A percentile compares a stretch with the other conserved stretches of the same genome.
These are phyloP conservation scores for Thaleichthys pacificus DNA, from an alignment of 2,797 vertebrate species.

Conservation along the genomic window DNA sequence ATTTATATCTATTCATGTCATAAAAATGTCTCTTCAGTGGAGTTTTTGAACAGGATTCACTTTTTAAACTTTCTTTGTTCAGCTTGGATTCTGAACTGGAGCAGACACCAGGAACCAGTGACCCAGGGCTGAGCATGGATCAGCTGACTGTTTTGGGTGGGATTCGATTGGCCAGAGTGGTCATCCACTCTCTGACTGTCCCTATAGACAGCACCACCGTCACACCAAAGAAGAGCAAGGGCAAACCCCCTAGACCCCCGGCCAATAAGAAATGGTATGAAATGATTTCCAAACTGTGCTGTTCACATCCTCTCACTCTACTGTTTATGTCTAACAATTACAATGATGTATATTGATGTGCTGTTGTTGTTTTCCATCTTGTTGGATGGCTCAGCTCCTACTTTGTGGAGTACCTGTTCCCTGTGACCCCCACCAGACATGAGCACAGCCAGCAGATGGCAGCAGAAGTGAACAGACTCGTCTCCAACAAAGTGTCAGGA, in stretches of 20 bases:
- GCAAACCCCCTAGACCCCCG: slow-evolving; percentile 77
- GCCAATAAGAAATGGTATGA: slow-evolving; percentile 78
- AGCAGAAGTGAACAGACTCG: slow-evolving; percentile 77
- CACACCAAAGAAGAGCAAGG: slow-evolving; percentile 66
- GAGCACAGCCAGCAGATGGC: slow-evolving; percentile 53
- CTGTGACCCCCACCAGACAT: slow-evolving; percentile 69
- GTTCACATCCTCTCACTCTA: background rate
- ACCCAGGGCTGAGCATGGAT: slow-evolving; percentile 67
- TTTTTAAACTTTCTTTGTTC: slow-evolving; percentile 25
- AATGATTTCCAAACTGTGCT: background rate
- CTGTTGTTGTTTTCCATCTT: background rate
- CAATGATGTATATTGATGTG: background rate
- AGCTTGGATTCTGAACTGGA: slow-evolving; percentile 45
- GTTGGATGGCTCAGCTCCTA: slow-evolving; percentile 77
- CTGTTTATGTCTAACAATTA: background rate
- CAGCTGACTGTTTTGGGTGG: slow-evolving; percentile 75
- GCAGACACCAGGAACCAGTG: slow-evolving; percentile 18
- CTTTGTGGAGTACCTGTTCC: slow-evolving; percentile 90
- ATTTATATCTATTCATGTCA: background rate
- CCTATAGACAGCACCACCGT: slow-evolving; percentile 52
- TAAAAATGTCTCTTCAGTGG: background rate
- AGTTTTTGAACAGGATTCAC: background rate
- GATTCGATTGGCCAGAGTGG: slow-evolving; percentile 77
- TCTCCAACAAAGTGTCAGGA: slow-evolving; percentile 84
- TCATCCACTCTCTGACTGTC: slow-evolving; percentile 78